Evolutionary conservation across 2,888 invertebrate genomes (phyloP).

Genomic region (Anthrax anthrax): DNA sequence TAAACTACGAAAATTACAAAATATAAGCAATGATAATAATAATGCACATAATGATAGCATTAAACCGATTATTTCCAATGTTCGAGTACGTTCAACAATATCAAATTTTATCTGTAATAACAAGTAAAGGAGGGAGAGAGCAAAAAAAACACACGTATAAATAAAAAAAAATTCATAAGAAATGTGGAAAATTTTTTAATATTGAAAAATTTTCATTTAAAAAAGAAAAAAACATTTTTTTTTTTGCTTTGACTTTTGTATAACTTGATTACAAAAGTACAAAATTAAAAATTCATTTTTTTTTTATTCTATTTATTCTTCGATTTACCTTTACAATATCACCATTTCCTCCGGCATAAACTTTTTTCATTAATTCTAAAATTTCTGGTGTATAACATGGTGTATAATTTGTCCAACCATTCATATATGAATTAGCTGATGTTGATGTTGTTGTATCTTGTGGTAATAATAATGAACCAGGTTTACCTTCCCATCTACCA

Average conservation of each 20-base stretch:
- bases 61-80: conserved; percentile 73
- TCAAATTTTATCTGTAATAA: conserved; percentile 44
- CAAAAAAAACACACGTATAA: background rate
- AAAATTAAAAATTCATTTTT: background rate
- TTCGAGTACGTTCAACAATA: conserved; percentile 55
- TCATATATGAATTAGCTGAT: conserved; percentile 27
- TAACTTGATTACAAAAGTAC: no score
- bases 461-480: conserved; percentile 17
- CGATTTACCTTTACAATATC: conserved; percentile 35
- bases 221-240: no score
- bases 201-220: no score
- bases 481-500: conserved; percentile 54
- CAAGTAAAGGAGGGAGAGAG: background rate
- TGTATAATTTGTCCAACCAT: conserved; percentile 74
- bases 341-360: conserved; percentile 35
- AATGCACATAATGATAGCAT: conserved; percentile 63
- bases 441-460: conserved; percentile 14
- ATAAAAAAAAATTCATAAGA: background rate
- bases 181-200: no score
- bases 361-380: conserved; percentile 47
- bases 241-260: no score
- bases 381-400: conserved; percentile 62
- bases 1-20: conserved; percentile 63
- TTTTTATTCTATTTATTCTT: background rate
- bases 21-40: conserved; percentile 61